Evolutionary conservation across 2,888 invertebrate genomes (phyloP).

Genomic region (Agrochola lychnidis): DNA sequence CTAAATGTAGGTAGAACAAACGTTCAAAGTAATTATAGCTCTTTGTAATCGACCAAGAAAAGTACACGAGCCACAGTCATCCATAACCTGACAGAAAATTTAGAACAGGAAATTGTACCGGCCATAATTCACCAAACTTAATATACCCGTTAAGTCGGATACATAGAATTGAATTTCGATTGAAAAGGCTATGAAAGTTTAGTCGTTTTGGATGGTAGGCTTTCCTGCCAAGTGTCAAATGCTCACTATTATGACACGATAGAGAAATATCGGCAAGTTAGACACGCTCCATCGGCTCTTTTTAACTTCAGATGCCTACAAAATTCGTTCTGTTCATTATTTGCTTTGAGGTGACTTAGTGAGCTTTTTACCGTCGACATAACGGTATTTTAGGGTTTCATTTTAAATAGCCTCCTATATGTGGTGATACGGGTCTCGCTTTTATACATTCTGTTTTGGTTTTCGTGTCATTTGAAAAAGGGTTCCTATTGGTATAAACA

Average conservation of each 20-base stretch:
- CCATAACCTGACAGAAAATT: conserved; percentile 70
- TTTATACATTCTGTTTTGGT: conserved; percentile 44
- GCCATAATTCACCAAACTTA: conserved; percentile 4
- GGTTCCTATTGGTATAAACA: conserved; percentile 3
- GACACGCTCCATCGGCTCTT: conserved; percentile 79
- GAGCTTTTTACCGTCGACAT: conserved; percentile 69
- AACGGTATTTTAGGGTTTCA: conserved; percentile 59
- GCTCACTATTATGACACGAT: conserved; percentile 81
- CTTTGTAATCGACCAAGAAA: conserved; percentile 74
- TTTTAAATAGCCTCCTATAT: conserved; percentile 69
- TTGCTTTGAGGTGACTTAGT: conserved; percentile 73
- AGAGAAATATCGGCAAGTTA: conserved; percentile 82
- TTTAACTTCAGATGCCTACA: conserved; percentile 76
- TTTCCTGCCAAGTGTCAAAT: conserved; percentile 78
- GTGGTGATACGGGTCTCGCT: conserved; percentile 69
- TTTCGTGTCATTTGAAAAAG: conserved; percentile 27
- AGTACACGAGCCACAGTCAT: conserved; percentile 75
- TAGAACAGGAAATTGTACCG: conserved; percentile 44
- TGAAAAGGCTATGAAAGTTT: conserved; percentile 47
- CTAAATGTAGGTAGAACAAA: conserved; percentile 57
- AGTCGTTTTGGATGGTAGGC: conserved; percentile 48
- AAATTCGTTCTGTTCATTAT: conserved; percentile 75
- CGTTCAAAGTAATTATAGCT: conserved; percentile 65
- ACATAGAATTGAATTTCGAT: conserved; percentile 63
- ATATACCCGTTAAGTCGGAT: conserved; percentile 23